These are phyloP conservation scores for Nomada goodeniana DNA, from an alignment of 2,888 invertebrate species.

Conservation along the genomic window DNA sequence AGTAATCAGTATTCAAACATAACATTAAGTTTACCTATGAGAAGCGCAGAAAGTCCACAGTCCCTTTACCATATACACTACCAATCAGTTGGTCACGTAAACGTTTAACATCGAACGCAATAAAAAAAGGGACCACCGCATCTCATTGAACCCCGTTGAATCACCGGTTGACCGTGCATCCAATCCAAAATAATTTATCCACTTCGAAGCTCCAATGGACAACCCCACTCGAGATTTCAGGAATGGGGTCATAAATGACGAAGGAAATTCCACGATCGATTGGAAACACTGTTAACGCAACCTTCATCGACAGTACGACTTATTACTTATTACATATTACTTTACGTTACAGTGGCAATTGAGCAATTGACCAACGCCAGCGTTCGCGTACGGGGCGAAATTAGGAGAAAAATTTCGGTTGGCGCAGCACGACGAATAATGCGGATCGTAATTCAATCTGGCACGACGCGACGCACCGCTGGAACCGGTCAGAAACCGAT, in stretches of 20 bases:
- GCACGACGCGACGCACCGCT: background rate
- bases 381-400: background rate
- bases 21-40: no score
- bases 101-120: no score
- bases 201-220: background rate
- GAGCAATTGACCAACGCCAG: background rate
- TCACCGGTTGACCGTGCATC: background rate
- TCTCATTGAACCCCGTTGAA: no score
- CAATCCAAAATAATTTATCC: background rate
- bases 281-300: background rate
- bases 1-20: no score
- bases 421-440: conserved; percentile 29
- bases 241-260: background rate
- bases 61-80: no score
- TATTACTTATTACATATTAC: background rate
- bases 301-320: background rate
- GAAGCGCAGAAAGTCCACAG: no score
- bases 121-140: no score
- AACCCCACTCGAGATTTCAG: background rate
- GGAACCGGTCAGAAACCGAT: conserved; percentile 43
- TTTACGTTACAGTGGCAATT: background rate
- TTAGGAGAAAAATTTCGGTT: conserved; percentile 23
- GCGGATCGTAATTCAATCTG: conserved; percentile 41
- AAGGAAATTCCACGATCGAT: background rate
- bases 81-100: no score